Evolutionary conservation across 2,113 vertebrate genomes (phyloP).

Genomic region (Bungarus multicinctus): DNA sequence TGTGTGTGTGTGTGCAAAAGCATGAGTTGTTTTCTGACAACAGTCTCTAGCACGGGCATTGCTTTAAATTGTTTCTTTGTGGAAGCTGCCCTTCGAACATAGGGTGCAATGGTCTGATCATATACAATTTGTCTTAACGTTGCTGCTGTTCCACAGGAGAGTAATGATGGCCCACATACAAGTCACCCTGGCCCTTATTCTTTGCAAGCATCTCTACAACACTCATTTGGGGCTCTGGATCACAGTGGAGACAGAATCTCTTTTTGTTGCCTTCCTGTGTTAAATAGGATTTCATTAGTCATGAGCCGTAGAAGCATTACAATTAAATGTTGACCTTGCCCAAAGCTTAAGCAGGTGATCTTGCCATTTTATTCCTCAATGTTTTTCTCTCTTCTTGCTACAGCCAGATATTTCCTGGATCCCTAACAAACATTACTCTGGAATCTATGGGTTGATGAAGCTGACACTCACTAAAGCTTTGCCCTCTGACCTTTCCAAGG

Average conservation of each 20-base stretch:
- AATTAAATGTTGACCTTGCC: neutral
- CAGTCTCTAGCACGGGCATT: neutral
- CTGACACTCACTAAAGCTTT: conserved; percentile 86
- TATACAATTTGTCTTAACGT: neutral
- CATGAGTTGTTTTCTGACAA: neutral
- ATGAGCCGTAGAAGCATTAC: neutral
- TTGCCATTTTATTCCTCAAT: neutral
- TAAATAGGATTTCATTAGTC: neutral
- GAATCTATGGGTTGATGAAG: conserved; percentile 96
- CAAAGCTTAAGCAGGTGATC: neutral
- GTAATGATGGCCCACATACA: neutral
- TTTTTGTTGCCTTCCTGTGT: neutral
- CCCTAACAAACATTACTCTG: conserved; percentile 97
- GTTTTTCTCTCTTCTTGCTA: conserved; percentile 6
- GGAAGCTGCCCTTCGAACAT: neutral
- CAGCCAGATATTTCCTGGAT: conserved; percentile 95
- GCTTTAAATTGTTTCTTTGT: neutral
- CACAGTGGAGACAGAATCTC: neutral
- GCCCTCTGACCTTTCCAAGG: conserved; percentile 84
- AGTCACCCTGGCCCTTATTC: neutral
- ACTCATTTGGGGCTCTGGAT: neutral
- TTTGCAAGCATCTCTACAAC: neutral
- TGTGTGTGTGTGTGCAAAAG: too few species aligned
- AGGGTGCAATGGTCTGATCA: too few species aligned
- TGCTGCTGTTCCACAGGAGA: neutral